These are phyloP conservation scores for Thalassarche chlororhynchos DNA, from an alignment of 2,113 vertebrate species.

Conservation along the genomic window DNA sequence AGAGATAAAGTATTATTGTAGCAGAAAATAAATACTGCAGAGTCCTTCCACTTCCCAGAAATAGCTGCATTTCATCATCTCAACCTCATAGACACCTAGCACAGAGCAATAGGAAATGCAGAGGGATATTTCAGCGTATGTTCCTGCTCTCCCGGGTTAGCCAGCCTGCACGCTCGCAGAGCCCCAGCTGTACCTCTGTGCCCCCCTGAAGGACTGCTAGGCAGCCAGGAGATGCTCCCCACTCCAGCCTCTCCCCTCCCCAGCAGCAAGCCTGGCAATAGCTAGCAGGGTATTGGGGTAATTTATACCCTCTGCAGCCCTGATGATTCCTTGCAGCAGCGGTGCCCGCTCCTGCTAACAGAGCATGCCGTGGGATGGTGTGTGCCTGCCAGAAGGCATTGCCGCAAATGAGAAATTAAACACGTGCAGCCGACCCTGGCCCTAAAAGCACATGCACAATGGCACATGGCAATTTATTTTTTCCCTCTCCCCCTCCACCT, in stretches of 20 bases:
- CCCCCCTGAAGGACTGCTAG: no score
- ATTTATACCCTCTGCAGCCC: neutral
- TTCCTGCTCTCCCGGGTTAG: neutral
- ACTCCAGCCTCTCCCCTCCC: neutral
- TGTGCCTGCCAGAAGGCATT: neutral
- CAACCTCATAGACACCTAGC: neutral
- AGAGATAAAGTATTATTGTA: neutral
- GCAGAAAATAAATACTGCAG: neutral
- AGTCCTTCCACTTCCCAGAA: neutral
- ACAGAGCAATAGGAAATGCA: neutral
- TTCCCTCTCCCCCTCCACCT: neutral
- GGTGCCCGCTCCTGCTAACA: neutral
- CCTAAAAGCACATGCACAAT: neutral
- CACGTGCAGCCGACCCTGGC: neutral
- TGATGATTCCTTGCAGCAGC: neutral
- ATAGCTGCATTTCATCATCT: neutral
- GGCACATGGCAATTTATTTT: accelerated
- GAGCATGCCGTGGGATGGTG: neutral
- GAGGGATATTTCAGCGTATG: neutral
- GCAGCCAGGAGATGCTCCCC: neutral
- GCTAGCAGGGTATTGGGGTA: neutral
- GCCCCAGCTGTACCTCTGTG: neutral
- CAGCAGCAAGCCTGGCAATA: neutral
- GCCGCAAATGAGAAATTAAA: neutral
- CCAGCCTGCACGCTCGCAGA: neutral